These are phyloP conservation scores for Taeniopygia guttata DNA, from an alignment of 2,797 vertebrate genomes.

Conservation along the genomic window DNA sequence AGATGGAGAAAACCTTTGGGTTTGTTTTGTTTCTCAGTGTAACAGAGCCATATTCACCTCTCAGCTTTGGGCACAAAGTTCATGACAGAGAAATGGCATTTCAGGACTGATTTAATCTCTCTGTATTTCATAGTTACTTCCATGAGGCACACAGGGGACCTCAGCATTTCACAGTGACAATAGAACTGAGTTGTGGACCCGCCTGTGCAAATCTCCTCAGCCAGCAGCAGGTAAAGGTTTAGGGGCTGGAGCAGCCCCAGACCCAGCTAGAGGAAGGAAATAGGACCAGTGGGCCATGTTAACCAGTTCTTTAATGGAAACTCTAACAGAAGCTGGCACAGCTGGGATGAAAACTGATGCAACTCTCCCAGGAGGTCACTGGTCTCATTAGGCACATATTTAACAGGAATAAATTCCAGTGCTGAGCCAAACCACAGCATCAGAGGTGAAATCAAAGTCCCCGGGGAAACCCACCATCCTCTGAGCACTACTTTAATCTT, in stretches of 20 bases:
- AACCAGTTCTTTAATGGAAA: neutral
- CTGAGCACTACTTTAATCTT: neutral
- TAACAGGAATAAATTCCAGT: neutral
- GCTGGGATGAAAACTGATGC: neutral
- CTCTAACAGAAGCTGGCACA: neutral
- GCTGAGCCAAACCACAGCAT: neutral
- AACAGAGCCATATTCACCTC: neutral
- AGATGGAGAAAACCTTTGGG: neutral
- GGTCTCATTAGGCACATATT: slow-evolving; percentile 10
- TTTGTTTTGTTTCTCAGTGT: neutral
- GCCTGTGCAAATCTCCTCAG: neutral
- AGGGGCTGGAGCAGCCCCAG: neutral
- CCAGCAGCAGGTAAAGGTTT: neutral
- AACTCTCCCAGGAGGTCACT: neutral
- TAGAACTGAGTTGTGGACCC: neutral
- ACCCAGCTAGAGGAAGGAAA: neutral
- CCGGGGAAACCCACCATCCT: neutral
- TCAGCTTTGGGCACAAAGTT: neutral
- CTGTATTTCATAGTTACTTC: neutral
- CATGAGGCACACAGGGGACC: neutral
- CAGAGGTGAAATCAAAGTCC: neutral
- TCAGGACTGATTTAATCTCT: neutral
- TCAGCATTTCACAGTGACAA: neutral
- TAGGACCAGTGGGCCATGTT: neutral
- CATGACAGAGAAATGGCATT: neutral